Evolutionary conservation across 2,888 invertebrate species (phyloP), one percentile per base, ranked within the genome.

Genomic region (Aleiodes testaceus): DNA sequence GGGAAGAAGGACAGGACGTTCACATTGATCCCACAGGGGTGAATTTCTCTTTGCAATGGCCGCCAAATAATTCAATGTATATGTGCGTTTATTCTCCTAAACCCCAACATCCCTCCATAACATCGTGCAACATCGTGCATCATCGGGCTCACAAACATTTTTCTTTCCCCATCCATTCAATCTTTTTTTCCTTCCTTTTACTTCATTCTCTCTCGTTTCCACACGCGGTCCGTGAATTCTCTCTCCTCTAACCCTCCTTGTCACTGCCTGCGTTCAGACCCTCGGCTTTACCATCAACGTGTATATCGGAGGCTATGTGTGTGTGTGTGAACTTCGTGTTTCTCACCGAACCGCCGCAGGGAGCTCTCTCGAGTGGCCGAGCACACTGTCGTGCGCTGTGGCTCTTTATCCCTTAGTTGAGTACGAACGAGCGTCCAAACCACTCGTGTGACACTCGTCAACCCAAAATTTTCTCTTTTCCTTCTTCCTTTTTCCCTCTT

Each of bases 341-440:
- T 36, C 36, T 36, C 36, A 36, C 36, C 36, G 11, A 36, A 36
- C 36, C 9, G 36, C 36, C 36, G 36, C 36, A 36, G 36, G 36
- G 36, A 36, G 36, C 36, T 64, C 52, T 59, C 66, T 61, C 71
- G 71, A 30, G 52, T 30, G 36, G 36, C n/a, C 55, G n/a, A 26
- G 30, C 26, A 20, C 52, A 22, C 2, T 47, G 47, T 52, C 36
- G 53, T 63, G 12, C n/a, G 55, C 69, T 63, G 36, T 36, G 50
- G 44, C 11, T 44, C 22, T 44, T 63, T 52, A 66, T 70, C 75
- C 77, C 74, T 78, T 76, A 76, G 78, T 77, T 77, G 36, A 70
- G 74, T 74, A 66, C 74, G 73, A 73, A 73, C 75, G 69, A 74
- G 72, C 76, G 76, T 68, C 72, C 75, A 44, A 74, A 36, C 55